Evolutionary conservation across 64 coral and sea anemone genomes (phyloP).

Genomic region (Dendrophyllia cribrosa): DNA sequence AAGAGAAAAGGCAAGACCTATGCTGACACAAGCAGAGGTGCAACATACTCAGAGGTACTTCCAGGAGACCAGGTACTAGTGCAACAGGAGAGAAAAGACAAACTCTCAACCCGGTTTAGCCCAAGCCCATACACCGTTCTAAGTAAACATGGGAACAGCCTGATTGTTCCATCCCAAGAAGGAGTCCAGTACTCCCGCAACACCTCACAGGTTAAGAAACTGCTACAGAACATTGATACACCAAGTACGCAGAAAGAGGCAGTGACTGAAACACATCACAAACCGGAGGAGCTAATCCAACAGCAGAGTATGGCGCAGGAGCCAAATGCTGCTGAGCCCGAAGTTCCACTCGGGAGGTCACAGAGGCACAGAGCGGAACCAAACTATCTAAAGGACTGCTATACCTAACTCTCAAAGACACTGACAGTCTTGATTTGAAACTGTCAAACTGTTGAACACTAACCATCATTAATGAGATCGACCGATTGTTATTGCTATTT

Average conservation of each 20-base stretch:
- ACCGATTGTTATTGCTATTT: background rate
- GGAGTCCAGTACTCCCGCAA: slow-evolving; percentile 36
- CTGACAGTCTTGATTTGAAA: background rate
- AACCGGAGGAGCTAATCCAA: background rate
- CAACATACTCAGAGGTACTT: slow-evolving; percentile 10
- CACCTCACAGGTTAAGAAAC: slow-evolving; percentile 8
- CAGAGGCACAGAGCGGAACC: background rate
- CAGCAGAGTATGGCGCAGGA: slow-evolving; percentile 5
- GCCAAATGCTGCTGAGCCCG: background rate
- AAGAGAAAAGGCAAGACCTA: slow-evolving; percentile 27
- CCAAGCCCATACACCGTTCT: background rate
- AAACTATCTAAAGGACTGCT: slow-evolving; percentile 1
- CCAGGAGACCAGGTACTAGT: slow-evolving; percentile 23
- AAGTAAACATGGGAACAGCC: slow-evolving; percentile 22
- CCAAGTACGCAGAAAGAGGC: background rate
- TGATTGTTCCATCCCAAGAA: background rate
- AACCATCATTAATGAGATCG: background rate
- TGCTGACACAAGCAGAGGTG: background rate
- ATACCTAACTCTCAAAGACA: background rate
- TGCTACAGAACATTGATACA: background rate
- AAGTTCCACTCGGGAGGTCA: background rate
- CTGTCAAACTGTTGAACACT: background rate
- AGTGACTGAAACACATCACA: background rate
- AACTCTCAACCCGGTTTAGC: slow-evolving; percentile 27
- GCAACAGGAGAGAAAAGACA: slow-evolving; percentile 25